phyloP scores from a whole-genome alignment of 2,888 invertebrate species.

The Diabrotica balteata region DNA sequence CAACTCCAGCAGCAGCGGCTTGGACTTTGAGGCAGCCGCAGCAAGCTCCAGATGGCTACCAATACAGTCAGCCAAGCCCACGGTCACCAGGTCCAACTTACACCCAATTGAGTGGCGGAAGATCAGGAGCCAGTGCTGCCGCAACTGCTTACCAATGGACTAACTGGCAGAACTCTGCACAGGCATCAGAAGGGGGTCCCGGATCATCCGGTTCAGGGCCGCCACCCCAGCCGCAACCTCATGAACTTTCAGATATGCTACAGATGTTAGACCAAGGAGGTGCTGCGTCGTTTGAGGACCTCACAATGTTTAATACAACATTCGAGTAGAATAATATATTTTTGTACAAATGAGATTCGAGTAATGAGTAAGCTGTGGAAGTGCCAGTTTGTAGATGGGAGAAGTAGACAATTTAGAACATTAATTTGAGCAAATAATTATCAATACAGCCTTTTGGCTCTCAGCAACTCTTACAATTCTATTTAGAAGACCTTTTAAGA shows the following conservation, averaged over 20 bases:
- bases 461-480: no score
- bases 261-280: slow-evolving; percentile 90
- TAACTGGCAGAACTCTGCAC: slow-evolving; percentile 53
- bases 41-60: slow-evolving; percentile 75
- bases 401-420: no score
- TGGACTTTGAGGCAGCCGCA: slow-evolving; percentile 70
- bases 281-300: slow-evolving; percentile 84
- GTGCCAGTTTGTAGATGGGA: background rate
- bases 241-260: slow-evolving; percentile 90
- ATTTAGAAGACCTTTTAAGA: no score
- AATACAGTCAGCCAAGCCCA: slow-evolving; percentile 73
- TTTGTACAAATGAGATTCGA: slow-evolving; percentile 25
- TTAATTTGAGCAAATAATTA: no score
- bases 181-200: slow-evolving; percentile 59
- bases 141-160: slow-evolving; percentile 57
- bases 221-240: slow-evolving; percentile 74
- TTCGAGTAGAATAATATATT: slow-evolving; percentile 64
- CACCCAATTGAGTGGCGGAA: slow-evolving; percentile 76
- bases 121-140: slow-evolving; percentile 47
- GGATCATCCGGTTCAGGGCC: slow-evolving; percentile 64
- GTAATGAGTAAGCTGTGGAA: slow-evolving; percentile 8
- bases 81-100: slow-evolving; percentile 84
- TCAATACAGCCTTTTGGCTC: no score
- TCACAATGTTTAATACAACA: slow-evolving; percentile 88
- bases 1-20: slow-evolving; percentile 73